phyloP scores from a whole-genome alignment of 2,888 invertebrate genomes.

The Antitype chi region DNA sequence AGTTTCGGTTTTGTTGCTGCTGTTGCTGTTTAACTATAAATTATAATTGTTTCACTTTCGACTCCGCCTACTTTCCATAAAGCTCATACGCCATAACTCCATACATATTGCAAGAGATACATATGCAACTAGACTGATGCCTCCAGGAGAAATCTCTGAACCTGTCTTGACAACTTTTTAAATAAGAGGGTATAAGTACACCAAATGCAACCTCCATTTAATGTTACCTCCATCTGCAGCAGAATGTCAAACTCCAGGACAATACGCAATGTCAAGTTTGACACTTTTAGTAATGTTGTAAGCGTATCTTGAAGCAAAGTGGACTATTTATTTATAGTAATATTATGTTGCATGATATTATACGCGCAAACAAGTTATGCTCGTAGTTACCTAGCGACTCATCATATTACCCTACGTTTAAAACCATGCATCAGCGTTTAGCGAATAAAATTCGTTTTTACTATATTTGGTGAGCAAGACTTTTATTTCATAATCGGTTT shows the following conservation, averaged over 20 bases:
- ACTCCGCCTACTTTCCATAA: too few species aligned
- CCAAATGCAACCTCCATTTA: conserved; percentile 5
- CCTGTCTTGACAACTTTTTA: too few species aligned
- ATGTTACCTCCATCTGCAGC: not conserved
- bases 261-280: conserved; percentile 15
- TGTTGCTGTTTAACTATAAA: too few species aligned
- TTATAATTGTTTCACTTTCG: too few species aligned
- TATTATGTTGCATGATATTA: conserved; percentile 31
- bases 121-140: too few species aligned
- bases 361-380: not conserved
- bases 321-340: conserved; percentile 27
- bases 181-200: not conserved
- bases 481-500: not conserved
- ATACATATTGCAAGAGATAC: too few species aligned
- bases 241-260: not conserved
- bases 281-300: conserved; percentile 1
- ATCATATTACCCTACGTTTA: not conserved
- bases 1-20: too few species aligned
- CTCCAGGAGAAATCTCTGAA: too few species aligned
- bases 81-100: too few species aligned
- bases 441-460: conserved; percentile 3
- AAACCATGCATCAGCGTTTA: conserved; percentile 31
- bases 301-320: conserved; percentile 15
- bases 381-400: not conserved
- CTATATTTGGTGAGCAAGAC: conserved; percentile 36